phyloP scores from a whole-genome alignment of 2,797 vertebrate species.

The Psittacula echo region DNA sequence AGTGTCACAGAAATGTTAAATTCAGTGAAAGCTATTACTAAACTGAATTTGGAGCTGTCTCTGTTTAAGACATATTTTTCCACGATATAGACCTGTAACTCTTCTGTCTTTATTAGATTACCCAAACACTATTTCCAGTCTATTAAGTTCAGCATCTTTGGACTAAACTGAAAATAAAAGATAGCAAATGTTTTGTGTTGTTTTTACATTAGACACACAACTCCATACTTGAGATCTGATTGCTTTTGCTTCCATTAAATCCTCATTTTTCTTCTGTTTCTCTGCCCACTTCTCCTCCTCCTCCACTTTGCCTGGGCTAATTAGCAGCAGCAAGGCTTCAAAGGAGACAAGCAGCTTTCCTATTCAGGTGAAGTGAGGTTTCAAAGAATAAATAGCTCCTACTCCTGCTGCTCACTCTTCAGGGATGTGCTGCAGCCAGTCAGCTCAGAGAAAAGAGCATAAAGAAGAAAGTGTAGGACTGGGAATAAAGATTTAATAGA shows the following conservation, averaged over 20 bases:
- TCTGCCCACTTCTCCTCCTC: neutral
- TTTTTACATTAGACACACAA: neutral
- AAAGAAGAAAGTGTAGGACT: neutral
- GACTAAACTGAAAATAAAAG: neutral
- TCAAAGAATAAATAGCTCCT: slow-evolving; percentile 34
- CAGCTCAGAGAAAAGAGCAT: neutral
- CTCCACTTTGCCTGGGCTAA: slow-evolving; percentile 3
- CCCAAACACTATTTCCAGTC: neutral
- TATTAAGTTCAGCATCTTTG: neutral
- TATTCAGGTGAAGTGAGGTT: neutral
- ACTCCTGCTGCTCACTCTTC: neutral
- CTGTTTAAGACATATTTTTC: neutral
- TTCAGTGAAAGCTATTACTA: neutral
- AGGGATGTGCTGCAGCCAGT: neutral
- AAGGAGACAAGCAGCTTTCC: slow-evolving; percentile 14
- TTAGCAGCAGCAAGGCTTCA: slow-evolving; percentile 26
- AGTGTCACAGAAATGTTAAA: neutral
- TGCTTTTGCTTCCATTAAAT: neutral
- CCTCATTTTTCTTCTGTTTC: neutral
- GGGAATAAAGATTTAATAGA: neutral
- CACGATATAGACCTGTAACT: neutral
- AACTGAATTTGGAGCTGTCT: neutral
- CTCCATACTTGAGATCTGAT: neutral
- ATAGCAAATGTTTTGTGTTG: neutral
- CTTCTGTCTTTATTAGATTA: neutral